These are phyloP conservation scores for Tyto alba DNA, from an alignment of 2,113 vertebrate species.

Conservation along the genomic window DNA sequence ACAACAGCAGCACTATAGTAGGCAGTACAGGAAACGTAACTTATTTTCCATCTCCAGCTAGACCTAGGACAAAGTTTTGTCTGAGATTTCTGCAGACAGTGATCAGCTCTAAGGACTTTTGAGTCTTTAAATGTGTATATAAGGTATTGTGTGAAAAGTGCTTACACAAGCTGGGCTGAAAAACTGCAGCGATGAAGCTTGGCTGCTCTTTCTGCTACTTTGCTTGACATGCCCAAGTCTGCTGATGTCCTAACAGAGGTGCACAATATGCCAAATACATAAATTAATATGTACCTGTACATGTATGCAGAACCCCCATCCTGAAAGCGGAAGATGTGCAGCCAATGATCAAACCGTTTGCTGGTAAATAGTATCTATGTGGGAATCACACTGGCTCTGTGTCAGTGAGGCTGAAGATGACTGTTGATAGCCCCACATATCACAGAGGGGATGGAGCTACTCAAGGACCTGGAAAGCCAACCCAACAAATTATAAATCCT, in stretches of 20 bases:
- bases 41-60: background rate
- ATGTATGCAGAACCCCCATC: background rate
- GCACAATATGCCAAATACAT: background rate
- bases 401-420: background rate
- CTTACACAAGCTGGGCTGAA: background rate
- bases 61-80: background rate
- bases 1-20: background rate
- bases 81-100: background rate
- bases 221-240: background rate
- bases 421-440: no score
- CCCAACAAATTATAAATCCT: background rate
- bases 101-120: background rate
- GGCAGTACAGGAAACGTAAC: background rate
- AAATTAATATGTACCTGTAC: background rate
- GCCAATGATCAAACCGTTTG: background rate
- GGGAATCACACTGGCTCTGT: no score
- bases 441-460: background rate
- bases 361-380: background rate
- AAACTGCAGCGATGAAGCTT: background rate
- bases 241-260: background rate
- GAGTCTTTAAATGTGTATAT: background rate
- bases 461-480: background rate
- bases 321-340: background rate
- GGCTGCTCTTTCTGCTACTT: background rate
- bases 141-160: background rate